Evolutionary conservation across 2,113 vertebrate genomes (phyloP).

Genomic region (Oreotrochilus melanogaster): DNA sequence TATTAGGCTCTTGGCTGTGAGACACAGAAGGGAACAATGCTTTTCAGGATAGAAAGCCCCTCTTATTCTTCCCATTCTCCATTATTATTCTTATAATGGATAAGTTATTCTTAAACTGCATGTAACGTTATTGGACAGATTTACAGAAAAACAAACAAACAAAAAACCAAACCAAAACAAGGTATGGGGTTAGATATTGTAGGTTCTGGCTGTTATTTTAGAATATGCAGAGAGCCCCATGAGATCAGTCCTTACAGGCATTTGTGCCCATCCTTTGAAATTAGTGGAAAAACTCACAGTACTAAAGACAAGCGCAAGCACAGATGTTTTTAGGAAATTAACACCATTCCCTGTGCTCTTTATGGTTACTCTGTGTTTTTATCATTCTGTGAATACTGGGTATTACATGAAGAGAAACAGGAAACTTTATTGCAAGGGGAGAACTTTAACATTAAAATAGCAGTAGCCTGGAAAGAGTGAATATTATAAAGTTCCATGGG

Average conservation of each 20-base stretch:
- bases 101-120: neutral
- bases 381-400: neutral
- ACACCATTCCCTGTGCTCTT: neutral
- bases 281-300: neutral
- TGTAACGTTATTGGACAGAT: neutral
- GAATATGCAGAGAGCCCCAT: accelerated
- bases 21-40: neutral
- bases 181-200: neutral
- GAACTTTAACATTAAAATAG: neutral
- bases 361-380: neutral
- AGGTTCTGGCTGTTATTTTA: neutral
- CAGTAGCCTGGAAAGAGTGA: neutral
- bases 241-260: neutral
- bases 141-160: neutral
- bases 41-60: neutral
- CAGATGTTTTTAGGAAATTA: neutral
- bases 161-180: neutral
- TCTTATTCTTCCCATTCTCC: neutral
- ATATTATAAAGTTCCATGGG: neutral
- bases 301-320: neutral
- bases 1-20: neutral
- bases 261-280: neutral
- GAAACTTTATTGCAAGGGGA: neutral
- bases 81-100: too few relatives aligned
- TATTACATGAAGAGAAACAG: neutral